These are phyloP conservation scores for Trematocara zebra DNA, from an alignment of 2,113 vertebrate genomes.

Conservation along the genomic window DNA sequence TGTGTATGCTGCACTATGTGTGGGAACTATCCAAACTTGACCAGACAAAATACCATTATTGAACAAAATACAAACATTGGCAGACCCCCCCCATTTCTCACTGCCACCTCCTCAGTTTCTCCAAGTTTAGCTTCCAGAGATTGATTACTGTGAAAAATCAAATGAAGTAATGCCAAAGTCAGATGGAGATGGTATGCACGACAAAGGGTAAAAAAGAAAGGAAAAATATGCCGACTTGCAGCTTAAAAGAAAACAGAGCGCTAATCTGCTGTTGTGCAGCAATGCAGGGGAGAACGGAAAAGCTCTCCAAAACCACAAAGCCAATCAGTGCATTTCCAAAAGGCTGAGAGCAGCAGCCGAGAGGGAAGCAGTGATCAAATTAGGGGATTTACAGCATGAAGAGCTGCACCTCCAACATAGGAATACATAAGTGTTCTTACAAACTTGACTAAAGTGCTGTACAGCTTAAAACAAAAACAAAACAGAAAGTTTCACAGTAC, in stretches of 20 bases:
- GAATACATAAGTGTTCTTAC: background rate
- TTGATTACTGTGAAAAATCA: slow-evolving; percentile 12
- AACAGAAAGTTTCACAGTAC: background rate
- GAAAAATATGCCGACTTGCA: background rate
- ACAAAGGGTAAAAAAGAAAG: background rate
- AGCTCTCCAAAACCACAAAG: slow-evolving; percentile 8
- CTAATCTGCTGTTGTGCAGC: background rate
- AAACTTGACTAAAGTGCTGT: background rate
- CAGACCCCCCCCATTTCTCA: background rate
- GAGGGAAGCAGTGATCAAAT: background rate
- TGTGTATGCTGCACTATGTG: slow-evolving; percentile 5
- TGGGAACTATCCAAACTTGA: slow-evolving; percentile 40
- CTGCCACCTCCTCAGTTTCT: background rate
- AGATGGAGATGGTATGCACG: background rate
- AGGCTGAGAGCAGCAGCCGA: background rate
- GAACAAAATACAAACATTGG: slow-evolving; percentile 14
- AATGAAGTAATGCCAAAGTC: background rate
- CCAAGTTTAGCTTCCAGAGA: slow-evolving; percentile 18
- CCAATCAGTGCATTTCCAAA: background rate
- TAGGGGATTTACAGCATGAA: background rate
- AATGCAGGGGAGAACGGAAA: background rate
- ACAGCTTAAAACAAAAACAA: background rate
- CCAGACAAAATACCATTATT: slow-evolving; percentile 33
- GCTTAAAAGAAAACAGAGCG: background rate
- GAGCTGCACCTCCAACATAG: background rate